Percentiles rank a stretch among this genome's conserved stretches.
Conservation (phyloP, 2,797 vertebrate genomes). For the Argentina silus region DNA sequence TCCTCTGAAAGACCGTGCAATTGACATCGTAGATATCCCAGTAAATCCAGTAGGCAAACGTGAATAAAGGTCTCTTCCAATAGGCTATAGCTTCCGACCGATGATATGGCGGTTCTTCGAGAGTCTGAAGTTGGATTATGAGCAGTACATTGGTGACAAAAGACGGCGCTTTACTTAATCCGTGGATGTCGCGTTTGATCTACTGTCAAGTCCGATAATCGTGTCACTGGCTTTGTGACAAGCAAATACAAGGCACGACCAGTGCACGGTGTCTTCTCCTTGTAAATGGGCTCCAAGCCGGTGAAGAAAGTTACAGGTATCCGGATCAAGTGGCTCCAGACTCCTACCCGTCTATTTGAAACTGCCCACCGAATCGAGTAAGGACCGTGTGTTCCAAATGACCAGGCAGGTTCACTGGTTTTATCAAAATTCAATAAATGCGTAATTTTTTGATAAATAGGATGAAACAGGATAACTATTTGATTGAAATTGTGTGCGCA, state of each 20-base stretch:
- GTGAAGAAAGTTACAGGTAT: constrained; percentile 67
- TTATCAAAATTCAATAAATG: constrained; percentile 10
- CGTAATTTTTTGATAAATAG: not conserved
- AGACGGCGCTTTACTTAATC: constrained; percentile 38
- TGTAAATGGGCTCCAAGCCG: constrained; percentile 8
- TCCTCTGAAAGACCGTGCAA: constrained; percentile 67
- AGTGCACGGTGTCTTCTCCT: constrained; percentile 31
- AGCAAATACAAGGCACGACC: constrained; percentile 18
- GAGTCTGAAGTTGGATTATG: constrained; percentile 51
- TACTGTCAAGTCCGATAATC: constrained; percentile 22
- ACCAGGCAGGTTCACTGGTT: not conserved
- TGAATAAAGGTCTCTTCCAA: constrained; percentile 41
- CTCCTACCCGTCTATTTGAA: constrained; percentile 28
- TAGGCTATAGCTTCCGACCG: constrained; percentile 44
- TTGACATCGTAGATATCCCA: constrained; percentile 76
- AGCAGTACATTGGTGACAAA: constrained; percentile 28
- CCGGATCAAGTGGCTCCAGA: constrained; percentile 35
- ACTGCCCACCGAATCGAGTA: not conserved
- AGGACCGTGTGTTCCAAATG: not conserved
- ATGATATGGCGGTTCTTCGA: constrained; percentile 42
- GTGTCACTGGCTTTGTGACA: constrained; percentile 12
- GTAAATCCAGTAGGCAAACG: constrained; percentile 61
- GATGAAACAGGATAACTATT: not conserved
- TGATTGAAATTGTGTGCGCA: not conserved
- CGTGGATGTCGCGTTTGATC: constrained; percentile 30